These are phyloP conservation scores for Alosa sapidissima DNA, from an alignment of 2,797 vertebrate species.

Conservation along the genomic window DNA sequence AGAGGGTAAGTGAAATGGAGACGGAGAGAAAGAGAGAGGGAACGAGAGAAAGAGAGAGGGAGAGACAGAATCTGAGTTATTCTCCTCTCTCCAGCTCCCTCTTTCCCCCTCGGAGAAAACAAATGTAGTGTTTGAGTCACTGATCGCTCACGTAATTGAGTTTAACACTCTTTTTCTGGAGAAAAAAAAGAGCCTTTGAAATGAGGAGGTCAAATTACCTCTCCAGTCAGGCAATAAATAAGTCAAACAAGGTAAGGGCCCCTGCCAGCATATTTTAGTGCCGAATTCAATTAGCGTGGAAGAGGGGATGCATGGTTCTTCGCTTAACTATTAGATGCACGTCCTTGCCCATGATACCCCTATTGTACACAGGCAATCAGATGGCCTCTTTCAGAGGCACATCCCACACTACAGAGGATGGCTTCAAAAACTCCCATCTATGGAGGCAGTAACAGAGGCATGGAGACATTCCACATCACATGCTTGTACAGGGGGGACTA, in stretches of 20 bases:
- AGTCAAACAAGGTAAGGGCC: conserved; percentile 82
- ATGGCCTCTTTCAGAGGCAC: conserved; percentile 39
- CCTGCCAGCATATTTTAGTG: conserved; percentile 76
- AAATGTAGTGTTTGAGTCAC: conserved; percentile 80
- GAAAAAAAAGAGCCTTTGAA: conserved; percentile 74
- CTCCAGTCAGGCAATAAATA: conserved; percentile 83
- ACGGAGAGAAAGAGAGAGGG: conserved; percentile 50
- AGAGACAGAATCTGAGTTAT: conserved; percentile 36
- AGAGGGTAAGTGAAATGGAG: conserved; percentile 49
- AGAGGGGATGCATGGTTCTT: conserved; percentile 62
- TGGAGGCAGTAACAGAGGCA: conserved; percentile 36
- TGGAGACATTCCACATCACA: conserved; percentile 43
- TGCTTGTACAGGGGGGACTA: conserved; percentile 31
- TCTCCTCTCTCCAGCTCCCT: conserved; percentile 50
- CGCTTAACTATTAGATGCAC: conserved; percentile 56
- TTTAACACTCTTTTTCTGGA: conserved; percentile 80
- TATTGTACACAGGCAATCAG: conserved; percentile 50
- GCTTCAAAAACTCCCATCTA: conserved; percentile 41
- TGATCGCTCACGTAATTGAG: conserved; percentile 79
- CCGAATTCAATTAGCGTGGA: conserved; percentile 78
- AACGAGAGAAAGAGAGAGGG: neutral
- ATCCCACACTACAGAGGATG: conserved; percentile 45
- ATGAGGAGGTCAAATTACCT: conserved; percentile 81
- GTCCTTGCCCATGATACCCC: conserved; percentile 58
- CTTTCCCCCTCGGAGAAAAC: conserved; percentile 68